Evolutionary conservation across 2,888 invertebrate genomes (phyloP), one percentile per base, ranked within the genome.

Genomic region (Allophyes oxyacanthae): DNA sequence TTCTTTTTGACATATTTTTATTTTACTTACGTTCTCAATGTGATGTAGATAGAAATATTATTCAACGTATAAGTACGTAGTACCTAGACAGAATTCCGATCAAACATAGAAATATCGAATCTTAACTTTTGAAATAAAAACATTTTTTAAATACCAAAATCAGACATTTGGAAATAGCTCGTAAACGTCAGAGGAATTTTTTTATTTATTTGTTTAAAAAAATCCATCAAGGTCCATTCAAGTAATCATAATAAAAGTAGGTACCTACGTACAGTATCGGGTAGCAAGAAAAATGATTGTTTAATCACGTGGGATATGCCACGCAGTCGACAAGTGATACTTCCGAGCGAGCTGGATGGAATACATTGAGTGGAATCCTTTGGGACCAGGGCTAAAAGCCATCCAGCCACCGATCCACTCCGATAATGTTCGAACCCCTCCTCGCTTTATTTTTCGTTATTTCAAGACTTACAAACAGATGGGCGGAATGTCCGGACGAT

Each of bases 321-420:
- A 4, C 28, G 4, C 41, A 62, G 56, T 36, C 43, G 46, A 30
- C 44, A 63, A 53, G 60, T 69, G 74, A 71, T 72, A 76, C 73
- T 69, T 69, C 65, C 66, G 69, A 74, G 73, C 75, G 66, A 67
- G 58, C 72, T 74, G 74, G 77, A 81, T 78, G 69, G 73, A 79
- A 72, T 73, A 72, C 65, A 73, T 73, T 78, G 72, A 64, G 64
- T 62, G 54, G 64, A 80, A 65, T 79, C 86, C 85, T 48, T 44
- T 8, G 82, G 81, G 86, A 77, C 62, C 61, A 56, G 54, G 63
- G 68, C 78, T 83, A 81, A 86, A 85, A 86, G 87, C 82, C 80
- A 78, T 72, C 72, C 72, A 72, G 76, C 79, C 79, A 80, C 77
- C 78, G 78, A 79, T 83, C 77, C 78, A 76, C 79, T 77, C 77